Base-by-base conservation (phyloP, 2,113 vertebrate species). In the Gobio gobio region DNA sequence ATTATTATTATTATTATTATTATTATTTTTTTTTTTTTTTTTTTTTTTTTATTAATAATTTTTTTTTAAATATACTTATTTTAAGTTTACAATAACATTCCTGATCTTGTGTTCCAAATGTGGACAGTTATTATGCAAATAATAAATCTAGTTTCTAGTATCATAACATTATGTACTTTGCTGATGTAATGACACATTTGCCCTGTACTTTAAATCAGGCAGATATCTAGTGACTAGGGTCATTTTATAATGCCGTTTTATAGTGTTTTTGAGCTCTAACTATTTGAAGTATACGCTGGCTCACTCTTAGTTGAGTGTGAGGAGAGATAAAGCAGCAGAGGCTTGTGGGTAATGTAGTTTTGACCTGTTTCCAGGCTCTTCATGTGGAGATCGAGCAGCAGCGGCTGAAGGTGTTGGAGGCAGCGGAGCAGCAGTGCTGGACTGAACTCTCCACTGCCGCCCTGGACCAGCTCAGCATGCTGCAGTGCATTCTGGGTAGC, bases 401-500 rank as follows among this genome's bases (percentile, higher is more conserved):
- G 49, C 94, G 94, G 88, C 93, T 82, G 49, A 7, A 97, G 82
- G 94, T 91, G 79, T 94, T 94, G 9, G 96, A 90, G 5, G 94
- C 85, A 0, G 92, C 91, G n/a, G 95, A 97, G 87, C 95, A 96
- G 66, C 94, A 93, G 73, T 91, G 89, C 64, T 98, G 97, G 98
- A 94, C 94, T 68, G 94, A 91, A 36, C 90, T 98, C 10, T 97
- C 95, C 75, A 87, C 91, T 86, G 93, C 87, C 64, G 91, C 93
- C 87, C 94, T 94, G 8, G 96, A 95, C 76, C 96, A 97, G 83
- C 86, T 96, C 64, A 93, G 94, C 75, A 89, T 93, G 51, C 91
- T 99, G 80, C 95, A 97, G 91, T 97, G 97, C 91, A 92, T 96
- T 86, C 83, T 91, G 81, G 95, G 95, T 45, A 97, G 95, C 92